Evolutionary conservation across 2,888 invertebrate species (phyloP), one percentile per base, ranked within the genome.

Genomic region (Xestia sexstrigata): DNA sequence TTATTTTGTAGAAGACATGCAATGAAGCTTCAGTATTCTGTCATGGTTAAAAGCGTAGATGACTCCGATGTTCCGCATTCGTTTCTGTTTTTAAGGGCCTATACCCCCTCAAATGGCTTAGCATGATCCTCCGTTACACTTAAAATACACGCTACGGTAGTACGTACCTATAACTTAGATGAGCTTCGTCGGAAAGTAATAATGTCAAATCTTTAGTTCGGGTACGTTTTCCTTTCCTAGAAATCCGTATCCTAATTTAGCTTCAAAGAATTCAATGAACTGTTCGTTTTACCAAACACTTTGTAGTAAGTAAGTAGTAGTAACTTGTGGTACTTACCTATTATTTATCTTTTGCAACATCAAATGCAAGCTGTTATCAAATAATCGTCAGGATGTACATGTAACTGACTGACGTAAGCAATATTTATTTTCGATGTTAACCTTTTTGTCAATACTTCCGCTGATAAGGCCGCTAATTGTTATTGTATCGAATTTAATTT

Each of bases 341-440:
- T 60, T 62, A 35, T 45, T 75, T 30, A 52, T 67, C 30, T 35
- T 67, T 75, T 8, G 39, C 60, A 67, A 55, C 4, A 62, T 6
- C 13, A 35, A 23, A 47, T 66, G 47, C 70, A 78, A 45, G 17
- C 26, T 78, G 47, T 47, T 73, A 67, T 70, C 69, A 62, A 47
- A 52, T 49, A 74, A 80, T 79, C 65, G 6, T n/a, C 75, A 71
- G 81, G 84, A 82, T 80, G 71, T 62, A 55, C n/a, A n/a, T n/a
- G n/a, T n/a, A n/a, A n/a, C n/a, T n/a, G n/a, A 55, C n/a, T 55
- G 55, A 55, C n/a, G 55, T 55, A 35, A 35, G 71, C 42, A 69
- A 35, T 39, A 73, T 70, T 63, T 70, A 74, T 73, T 69, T 82
- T 45, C 49, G 65, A 67, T 30, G 55, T 62, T 55, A 47, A 65